Evolutionary conservation across 2,113 vertebrate genomes (phyloP).

Genomic region (Helogale parvula): DNA sequence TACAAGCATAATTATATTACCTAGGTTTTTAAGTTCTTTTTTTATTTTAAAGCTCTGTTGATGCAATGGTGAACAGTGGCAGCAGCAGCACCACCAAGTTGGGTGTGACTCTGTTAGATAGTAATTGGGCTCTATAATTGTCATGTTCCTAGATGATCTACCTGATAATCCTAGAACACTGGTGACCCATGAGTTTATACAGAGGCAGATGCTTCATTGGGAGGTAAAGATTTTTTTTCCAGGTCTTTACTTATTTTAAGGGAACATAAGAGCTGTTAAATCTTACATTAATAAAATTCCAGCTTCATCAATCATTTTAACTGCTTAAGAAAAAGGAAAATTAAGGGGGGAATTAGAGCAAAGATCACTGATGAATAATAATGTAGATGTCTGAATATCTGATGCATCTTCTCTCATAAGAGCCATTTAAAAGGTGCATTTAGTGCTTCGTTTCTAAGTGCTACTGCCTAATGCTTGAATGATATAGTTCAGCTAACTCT

Average conservation of each 20-base stretch:
- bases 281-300: background rate
- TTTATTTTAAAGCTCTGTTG: background rate
- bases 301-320: conserved; percentile 57
- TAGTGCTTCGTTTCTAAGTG: conserved; percentile 29
- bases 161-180: background rate
- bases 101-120: background rate
- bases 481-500: conserved; percentile 14
- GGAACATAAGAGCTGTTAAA: background rate
- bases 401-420: background rate
- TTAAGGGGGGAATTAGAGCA: conserved; percentile 48
- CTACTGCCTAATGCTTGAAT: background rate
- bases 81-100: background rate
- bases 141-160: background rate
- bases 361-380: conserved; percentile 50
- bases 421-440: conserved; percentile 21
- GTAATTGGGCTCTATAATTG: background rate
- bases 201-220: background rate
- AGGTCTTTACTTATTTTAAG: conserved; percentile 18
- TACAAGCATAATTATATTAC: background rate
- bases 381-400: background rate
- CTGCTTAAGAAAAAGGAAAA: conserved; percentile 46
- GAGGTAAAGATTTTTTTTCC: background rate
- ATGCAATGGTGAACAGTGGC: background rate
- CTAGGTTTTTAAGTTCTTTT: background rate
- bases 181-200: background rate